phyloP scores from a whole-genome alignment of 2,888 invertebrate genomes.

The Anagyrus pseudococci region DNA sequence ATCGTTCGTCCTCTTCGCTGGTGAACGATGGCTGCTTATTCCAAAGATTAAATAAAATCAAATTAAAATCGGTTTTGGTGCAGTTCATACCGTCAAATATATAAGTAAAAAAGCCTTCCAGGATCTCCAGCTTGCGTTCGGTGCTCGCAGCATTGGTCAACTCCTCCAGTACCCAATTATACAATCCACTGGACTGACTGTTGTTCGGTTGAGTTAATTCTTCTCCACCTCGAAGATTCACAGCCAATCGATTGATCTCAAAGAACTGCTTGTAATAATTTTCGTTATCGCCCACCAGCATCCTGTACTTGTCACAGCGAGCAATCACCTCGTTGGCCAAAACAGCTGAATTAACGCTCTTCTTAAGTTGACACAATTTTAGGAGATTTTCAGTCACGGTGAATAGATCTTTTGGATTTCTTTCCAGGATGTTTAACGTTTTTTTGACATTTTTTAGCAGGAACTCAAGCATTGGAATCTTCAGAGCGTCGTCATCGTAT shows the following conservation, averaged over 20 bases:
- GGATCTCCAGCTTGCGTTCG: constrained; percentile 46
- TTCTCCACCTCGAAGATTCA: constrained; percentile 44
- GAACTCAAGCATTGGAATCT: constrained; percentile 48
- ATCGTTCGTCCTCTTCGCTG: constrained; percentile 35
- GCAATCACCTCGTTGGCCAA: constrained; percentile 46
- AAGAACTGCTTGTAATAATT: constrained; percentile 47
- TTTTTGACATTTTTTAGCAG: constrained; percentile 45
- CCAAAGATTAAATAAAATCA: background rate
- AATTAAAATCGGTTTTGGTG: constrained; percentile 18
- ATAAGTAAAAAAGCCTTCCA: constrained; percentile 51
- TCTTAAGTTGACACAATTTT: constrained; percentile 46
- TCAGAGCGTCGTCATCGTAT: constrained; percentile 47
- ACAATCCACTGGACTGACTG: background rate
- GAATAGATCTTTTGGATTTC: constrained; percentile 39
- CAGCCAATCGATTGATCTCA: constrained; percentile 49
- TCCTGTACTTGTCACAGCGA: constrained; percentile 43
- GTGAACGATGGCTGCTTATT: background rate
- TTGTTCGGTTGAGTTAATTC: background rate
- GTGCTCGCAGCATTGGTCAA: constrained; percentile 40
- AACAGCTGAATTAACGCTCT: constrained; percentile 33
- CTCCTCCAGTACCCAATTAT: constrained; percentile 49
- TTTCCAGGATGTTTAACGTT: constrained; percentile 45
- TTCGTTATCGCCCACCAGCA: constrained; percentile 41
- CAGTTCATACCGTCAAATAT: constrained; percentile 42
- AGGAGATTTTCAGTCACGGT: constrained; percentile 51